These are phyloP conservation scores for Rhizomys pruinosus DNA, from an alignment of 2,113 vertebrate genomes.

Conservation along the genomic window DNA sequence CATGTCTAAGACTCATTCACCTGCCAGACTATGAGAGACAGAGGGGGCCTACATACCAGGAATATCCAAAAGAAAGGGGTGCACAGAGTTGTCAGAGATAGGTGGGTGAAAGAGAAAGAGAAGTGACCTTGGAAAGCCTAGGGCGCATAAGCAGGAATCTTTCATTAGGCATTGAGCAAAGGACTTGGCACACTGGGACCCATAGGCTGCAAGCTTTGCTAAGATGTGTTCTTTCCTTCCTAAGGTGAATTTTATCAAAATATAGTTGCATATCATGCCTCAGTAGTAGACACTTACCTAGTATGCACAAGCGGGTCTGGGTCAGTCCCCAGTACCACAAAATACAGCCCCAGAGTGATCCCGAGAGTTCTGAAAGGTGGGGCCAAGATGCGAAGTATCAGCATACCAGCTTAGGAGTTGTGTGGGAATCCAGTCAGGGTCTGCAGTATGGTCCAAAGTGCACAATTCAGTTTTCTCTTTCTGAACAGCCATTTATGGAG, in stretches of 20 bases:
- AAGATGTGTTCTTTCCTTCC: too few species aligned
- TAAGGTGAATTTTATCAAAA: not conserved
- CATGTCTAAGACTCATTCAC: not conserved
- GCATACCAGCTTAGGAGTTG: not conserved
- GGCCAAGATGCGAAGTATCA: not conserved
- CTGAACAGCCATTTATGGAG: slow-evolving; percentile 76
- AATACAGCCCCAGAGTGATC: not conserved
- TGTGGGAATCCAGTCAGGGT: not conserved
- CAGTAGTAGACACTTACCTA: not conserved
- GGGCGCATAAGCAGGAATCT: not conserved
- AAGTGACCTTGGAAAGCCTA: fast-evolving
- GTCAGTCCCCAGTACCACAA: not conserved
- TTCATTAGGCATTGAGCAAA: too few species aligned
- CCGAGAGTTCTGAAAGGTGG: not conserved
- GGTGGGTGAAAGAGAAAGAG: not conserved
- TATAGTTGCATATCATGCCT: not conserved
- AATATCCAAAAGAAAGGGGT: not conserved
- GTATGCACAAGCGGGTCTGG: too few species aligned
- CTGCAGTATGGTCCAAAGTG: not conserved
- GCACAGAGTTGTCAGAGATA: not conserved
- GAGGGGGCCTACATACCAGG: not conserved
- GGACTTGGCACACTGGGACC: fast-evolving
- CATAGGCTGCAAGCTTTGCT: too few species aligned
- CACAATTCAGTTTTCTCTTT: not conserved
- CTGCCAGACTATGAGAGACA: not conserved